These are phyloP conservation scores for Lethocerus indicus DNA, from an alignment of 1,140 invertebrate species.

Conservation along the genomic window DNA sequence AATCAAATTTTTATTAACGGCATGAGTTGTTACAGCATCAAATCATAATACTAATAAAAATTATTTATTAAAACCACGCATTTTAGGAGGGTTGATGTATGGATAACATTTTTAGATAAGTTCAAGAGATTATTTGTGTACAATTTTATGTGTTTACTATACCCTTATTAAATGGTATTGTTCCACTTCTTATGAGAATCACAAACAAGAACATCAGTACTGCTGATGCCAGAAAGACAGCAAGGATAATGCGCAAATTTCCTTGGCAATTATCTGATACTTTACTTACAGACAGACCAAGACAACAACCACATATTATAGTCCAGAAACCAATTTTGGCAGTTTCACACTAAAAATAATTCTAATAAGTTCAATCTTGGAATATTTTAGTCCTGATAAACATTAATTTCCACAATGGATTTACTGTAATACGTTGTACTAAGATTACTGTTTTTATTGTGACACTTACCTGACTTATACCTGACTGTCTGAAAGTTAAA, in stretches of 20 bases:
- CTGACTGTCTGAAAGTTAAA: slow-evolving; percentile 20
- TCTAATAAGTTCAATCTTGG: too few relatives aligned
- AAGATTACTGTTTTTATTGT: not conserved
- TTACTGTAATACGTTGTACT: not conserved
- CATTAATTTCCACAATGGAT: not conserved
- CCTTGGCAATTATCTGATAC: slow-evolving; percentile 23
- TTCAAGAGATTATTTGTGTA: not conserved
- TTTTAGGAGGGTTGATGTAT: not conserved
- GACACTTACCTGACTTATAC: slow-evolving; percentile 23
- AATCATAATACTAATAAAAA: not conserved
- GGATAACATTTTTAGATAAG: not conserved
- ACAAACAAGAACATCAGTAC: slow-evolving; percentile 25
- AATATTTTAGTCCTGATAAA: too few relatives aligned
- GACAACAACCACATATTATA: slow-evolving; percentile 21
- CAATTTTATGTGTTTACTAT: not conserved
- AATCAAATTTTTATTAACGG: not conserved
- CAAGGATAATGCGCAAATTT: slow-evolving; percentile 22
- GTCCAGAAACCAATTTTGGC: slow-evolving; percentile 25
- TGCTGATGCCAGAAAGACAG: slow-evolving; percentile 20
- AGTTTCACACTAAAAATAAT: slow-evolving; percentile 19
- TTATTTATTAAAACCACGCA: not conserved
- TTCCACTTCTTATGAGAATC: slow-evolving; percentile 20
- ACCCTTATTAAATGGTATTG: slow-evolving; percentile 17
- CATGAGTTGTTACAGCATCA: not conserved
- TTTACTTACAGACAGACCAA: slow-evolving; percentile 21